Evolutionary conservation across 1,140 invertebrate species (phyloP), one percentile per base, ranked within the genome.

Genomic region (Centruroides vittatus): DNA sequence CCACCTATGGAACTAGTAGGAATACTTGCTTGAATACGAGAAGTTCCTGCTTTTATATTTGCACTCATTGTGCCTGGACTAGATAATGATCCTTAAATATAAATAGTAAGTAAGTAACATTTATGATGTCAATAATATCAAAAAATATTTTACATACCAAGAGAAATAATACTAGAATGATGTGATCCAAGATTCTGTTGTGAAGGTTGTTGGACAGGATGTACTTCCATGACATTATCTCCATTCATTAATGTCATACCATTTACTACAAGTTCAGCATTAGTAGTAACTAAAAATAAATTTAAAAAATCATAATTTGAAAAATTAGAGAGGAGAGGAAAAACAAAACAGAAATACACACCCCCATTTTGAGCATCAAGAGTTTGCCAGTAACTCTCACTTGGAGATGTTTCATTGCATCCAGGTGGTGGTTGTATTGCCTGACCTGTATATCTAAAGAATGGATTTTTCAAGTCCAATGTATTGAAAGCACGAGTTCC

Each of bases 401-500:
- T 93, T 0, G 93, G 93, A 9, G 92, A 95, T 52, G 86, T 85
- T 62, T 82, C 86, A 69, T 87, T 89, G 54, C 85, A 83, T 35
- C 92, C 93, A 5, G 93, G 92, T 5, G 91, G 92, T 36, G 71
- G 67, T 47, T 68, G 65, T 11, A 62, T 71, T 12, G 72, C 66
- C 46, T 75, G 70, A 46, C 76, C 76, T 47, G 73, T 77, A 66
- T 78, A 82, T 46, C 82, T 76, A 77, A 99, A 99, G 80, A 96
- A 98, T 8, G 96, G 96, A 79, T 98, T 99, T 78, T 99, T 99
- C 66, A 99, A 78, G 77, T 99, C 96, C 70, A 99, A 78, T 35
- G 88, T 91, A 73, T 98, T 99, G 60, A 81, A 84, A 54, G 88
- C 89, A 65, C 75, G 73, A 65, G 84, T 82, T 57, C 82, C 83